Base-by-base conservation (phyloP, 2,888 invertebrate species). In the Plagodis pulveraria region DNA sequence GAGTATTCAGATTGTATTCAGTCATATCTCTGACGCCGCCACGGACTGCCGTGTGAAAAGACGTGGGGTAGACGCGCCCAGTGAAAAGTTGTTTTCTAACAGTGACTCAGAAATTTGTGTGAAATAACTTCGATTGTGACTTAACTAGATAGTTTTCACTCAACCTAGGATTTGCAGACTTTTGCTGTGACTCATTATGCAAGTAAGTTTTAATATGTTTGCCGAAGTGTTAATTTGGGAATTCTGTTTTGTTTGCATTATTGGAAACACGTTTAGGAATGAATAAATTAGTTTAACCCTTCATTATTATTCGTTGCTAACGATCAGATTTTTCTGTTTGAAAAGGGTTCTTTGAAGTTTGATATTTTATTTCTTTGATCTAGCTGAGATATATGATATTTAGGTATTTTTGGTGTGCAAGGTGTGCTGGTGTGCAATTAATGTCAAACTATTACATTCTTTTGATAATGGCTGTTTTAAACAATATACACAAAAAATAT, bases 21-120 rank as follows among this genome's bases (percentile, higher is more conserved):
- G 60, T 60, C 43, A 12, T 11, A 22, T 35, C 8, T 38, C 44
- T 48, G 60, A 56, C 60, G 48, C 32, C 60, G 56, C 33, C 34
- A 40, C 34, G 51, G 45, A 44, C 40, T 9, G 55, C 33, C 33
- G 43, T 11, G 22, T 22, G 5, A 10, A 41, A 11, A 36, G 40
- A 32, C 36, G 11, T 5, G 32, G 11, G 11, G 35, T 40, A 40
- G 10, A 5, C 40, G n/a, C 34, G 22, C 44, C 35, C 32, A 6
- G 0, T 10, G 38, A 34, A 52, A 52, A 51, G 34, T 48, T 48
- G 34, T 35, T 43, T 51, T 44, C 11, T 51, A 40, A 44, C 11
- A 46, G 35, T 38, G 52, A 53, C 38, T 33, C 9, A 33, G 40
- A 40, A 40, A 40, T 49, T 33, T 6, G n/a, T 47, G 46, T 58